These are phyloP conservation scores for Pteronotus mesoamericanus DNA, from an alignment of 2,797 vertebrate species.

Conservation along the genomic window DNA sequence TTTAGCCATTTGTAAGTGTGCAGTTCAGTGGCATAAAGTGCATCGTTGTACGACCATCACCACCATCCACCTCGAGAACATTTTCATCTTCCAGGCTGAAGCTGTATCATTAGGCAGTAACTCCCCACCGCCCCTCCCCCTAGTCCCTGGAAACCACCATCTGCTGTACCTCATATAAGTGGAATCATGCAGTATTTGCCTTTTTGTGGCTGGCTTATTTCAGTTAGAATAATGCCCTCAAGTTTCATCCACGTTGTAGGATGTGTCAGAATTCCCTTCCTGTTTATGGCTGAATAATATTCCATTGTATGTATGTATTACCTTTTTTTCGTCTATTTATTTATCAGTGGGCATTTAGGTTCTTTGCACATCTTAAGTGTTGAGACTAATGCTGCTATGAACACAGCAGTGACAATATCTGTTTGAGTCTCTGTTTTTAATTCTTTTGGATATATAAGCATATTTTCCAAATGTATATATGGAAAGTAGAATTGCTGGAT, in stretches of 20 bases:
- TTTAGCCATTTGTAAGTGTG: neutral
- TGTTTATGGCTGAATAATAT: neutral
- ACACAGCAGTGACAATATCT: neutral
- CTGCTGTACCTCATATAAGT: neutral
- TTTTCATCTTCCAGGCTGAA: neutral
- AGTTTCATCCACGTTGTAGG: neutral
- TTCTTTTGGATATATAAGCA: neutral
- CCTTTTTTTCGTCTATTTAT: neutral
- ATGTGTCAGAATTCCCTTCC: neutral
- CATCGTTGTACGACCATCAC: accelerated
- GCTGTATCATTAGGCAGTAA: neutral
- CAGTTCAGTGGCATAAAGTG: neutral
- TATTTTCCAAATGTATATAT: neutral
- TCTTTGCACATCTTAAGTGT: neutral
- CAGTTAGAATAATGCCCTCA: neutral
- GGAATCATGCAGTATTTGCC: neutral
- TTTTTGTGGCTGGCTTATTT: neutral
- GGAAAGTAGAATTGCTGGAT: neutral
- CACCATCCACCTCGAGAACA: neutral
- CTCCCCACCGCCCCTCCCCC: accelerated
- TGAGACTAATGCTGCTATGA: neutral
- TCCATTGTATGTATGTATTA: too few species aligned
- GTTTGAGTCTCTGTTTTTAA: neutral
- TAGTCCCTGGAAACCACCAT: neutral
- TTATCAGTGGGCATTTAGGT: neutral